These are phyloP conservation scores for Trachelus troglodyta DNA, from an alignment of 2,888 invertebrate species.

Conservation along the genomic window DNA sequence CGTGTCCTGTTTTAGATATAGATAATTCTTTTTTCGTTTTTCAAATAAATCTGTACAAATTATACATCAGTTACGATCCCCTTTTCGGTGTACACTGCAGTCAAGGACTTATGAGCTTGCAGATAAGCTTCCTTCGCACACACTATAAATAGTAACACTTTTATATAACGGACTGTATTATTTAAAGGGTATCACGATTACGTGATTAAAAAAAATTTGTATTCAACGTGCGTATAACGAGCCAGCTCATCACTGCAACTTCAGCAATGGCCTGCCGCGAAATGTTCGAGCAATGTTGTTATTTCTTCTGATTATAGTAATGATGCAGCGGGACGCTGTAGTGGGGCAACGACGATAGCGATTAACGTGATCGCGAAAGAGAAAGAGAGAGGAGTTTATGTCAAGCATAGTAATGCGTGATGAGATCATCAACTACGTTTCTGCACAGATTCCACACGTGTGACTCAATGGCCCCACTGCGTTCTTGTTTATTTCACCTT, in stretches of 20 bases:
- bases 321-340: slow-evolving; percentile 35
- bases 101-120: too few species aligned
- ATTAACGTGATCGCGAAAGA: slow-evolving; percentile 35
- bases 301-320: slow-evolving; percentile 52
- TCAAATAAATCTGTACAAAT: background rate
- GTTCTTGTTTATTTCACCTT: slow-evolving; percentile 47
- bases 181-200: too few species aligned
- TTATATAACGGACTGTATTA: too few species aligned
- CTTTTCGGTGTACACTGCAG: too few species aligned
- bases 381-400: slow-evolving; percentile 43
- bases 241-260: too few species aligned
- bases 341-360: slow-evolving; percentile 30
- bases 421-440: slow-evolving; percentile 63
- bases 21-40: background rate
- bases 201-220: too few species aligned
- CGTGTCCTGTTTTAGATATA: background rate
- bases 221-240: too few species aligned
- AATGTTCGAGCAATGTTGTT: slow-evolving; percentile 42
- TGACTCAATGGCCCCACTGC: slow-evolving; percentile 52
- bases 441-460: slow-evolving; percentile 60
- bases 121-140: too few species aligned
- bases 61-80: too few species aligned
- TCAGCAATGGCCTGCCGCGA: background rate
- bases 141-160: too few species aligned
- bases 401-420: slow-evolving; percentile 60